A percentile compares a stretch with the other conserved stretches of the same genome.
Conservation (phyloP, 2,888 invertebrate genomes). For the Plebejus argus region DNA sequence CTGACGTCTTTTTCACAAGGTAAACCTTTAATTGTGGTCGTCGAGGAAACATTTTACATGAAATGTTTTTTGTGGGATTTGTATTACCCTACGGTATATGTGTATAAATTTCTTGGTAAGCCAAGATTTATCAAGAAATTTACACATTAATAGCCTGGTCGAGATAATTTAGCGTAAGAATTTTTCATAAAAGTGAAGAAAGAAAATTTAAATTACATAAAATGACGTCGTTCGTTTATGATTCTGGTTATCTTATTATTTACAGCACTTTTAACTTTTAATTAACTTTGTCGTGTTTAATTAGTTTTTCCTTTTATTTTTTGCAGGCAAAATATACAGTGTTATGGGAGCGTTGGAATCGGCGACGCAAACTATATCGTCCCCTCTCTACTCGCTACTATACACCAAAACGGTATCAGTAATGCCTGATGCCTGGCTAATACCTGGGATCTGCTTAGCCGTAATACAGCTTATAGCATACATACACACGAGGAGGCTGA, state of each 20-base stretch:
- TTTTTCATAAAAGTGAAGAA: neutral
- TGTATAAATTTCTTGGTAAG: too few relatives aligned
- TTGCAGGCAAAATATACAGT: constrained; percentile 77
- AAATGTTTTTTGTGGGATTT: too few relatives aligned
- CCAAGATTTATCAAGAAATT: too few relatives aligned
- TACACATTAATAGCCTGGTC: too few relatives aligned
- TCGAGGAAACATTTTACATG: too few relatives aligned
- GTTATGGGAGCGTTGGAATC: constrained; percentile 72
- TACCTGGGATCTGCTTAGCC: constrained; percentile 62
- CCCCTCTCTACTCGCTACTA: constrained; percentile 68
- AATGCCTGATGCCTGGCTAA: constrained; percentile 68
- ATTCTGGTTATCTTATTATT: neutral
- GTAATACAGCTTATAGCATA: constrained; percentile 63
- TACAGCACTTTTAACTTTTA: neutral
- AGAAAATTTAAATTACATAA: neutral
- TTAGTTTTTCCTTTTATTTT: constrained; percentile 32
- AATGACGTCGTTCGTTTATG: neutral
- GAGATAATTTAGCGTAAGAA: neutral
- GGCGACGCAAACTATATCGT: constrained; percentile 68
- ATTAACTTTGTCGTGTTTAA: neutral
- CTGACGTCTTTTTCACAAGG: too few relatives aligned
- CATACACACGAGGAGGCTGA: constrained; percentile 56
- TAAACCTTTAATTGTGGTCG: too few relatives aligned
- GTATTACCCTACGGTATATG: too few relatives aligned
- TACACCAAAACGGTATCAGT: constrained; percentile 67